phyloP scores from a whole-genome alignment of 2,113 vertebrate genomes.

The Alligator mississippiensis region DNA sequence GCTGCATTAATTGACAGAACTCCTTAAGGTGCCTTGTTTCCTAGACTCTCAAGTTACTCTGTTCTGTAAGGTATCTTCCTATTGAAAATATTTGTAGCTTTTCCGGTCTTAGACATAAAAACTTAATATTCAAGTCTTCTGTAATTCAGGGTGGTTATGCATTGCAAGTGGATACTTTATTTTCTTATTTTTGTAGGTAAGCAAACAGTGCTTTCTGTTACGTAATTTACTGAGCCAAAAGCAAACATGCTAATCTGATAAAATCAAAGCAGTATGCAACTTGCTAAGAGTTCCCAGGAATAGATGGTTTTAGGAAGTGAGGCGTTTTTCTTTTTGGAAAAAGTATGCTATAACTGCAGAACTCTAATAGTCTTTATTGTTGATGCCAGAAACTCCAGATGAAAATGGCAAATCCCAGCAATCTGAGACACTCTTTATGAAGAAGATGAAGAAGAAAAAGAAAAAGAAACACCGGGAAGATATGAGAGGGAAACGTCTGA shows the following conservation, averaged over 20 bases:
- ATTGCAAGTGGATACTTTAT: neutral
- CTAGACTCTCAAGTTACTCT: no score
- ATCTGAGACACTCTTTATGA: conserved; percentile 89
- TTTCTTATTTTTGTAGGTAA: neutral
- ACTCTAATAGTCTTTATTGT: conserved; percentile 74
- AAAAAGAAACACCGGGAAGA: conserved; percentile 95
- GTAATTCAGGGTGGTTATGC: neutral
- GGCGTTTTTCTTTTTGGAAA: conserved; percentile 6
- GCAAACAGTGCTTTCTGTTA: neutral
- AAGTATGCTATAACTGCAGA: neutral
- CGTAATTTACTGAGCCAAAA: neutral
- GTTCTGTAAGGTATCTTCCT: no score
- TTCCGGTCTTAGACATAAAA: neutral
- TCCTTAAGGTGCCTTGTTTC: no score
- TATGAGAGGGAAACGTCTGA: conserved; percentile 84
- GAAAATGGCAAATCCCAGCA: conserved; percentile 90
- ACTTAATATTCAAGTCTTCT: neutral
- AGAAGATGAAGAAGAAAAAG: conserved; percentile 96
- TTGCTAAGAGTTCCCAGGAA: neutral
- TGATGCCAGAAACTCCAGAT: conserved; percentile 85
- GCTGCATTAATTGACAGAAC: no score
- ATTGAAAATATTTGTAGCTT: neutral
- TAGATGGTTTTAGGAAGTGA: neutral
- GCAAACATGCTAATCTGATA: neutral
- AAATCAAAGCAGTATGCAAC: neutral